Evolutionary conservation across 2,888 invertebrate genomes (phyloP).

Genomic region (Terebella lapidaria): DNA sequence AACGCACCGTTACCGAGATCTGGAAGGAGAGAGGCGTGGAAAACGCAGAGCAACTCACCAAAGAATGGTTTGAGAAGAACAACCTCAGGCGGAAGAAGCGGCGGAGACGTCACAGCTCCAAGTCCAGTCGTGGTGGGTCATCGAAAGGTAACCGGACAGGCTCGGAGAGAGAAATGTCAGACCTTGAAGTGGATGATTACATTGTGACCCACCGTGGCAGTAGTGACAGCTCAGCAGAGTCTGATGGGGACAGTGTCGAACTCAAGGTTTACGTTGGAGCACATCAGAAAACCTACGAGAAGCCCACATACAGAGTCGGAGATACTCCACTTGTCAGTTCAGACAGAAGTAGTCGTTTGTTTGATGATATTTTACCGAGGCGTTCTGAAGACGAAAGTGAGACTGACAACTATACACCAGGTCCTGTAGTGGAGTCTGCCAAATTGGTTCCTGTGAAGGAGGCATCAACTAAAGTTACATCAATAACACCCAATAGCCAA

Average conservation of each 20-base stretch:
- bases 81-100: background rate
- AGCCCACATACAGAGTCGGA: background rate
- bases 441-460: background rate
- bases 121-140: background rate
- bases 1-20: background rate
- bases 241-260: background rate
- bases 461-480: background rate
- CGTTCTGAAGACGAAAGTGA: background rate
- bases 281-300: background rate
- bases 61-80: background rate
- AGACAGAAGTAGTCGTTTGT: too few relatives aligned
- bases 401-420: background rate
- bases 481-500: too few relatives aligned
- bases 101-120: background rate
- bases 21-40: background rate
- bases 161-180: background rate
- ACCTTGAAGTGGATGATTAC: background rate
- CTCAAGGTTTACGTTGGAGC: background rate
- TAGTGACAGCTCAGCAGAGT: background rate
- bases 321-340: too few relatives aligned
- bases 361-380: background rate
- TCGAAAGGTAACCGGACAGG: background rate
- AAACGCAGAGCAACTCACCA: background rate
- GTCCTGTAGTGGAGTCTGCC: background rate
- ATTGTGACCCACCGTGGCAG: background rate